phyloP scores from a whole-genome alignment of 2,113 vertebrate species.

The Uria aalge region DNA sequence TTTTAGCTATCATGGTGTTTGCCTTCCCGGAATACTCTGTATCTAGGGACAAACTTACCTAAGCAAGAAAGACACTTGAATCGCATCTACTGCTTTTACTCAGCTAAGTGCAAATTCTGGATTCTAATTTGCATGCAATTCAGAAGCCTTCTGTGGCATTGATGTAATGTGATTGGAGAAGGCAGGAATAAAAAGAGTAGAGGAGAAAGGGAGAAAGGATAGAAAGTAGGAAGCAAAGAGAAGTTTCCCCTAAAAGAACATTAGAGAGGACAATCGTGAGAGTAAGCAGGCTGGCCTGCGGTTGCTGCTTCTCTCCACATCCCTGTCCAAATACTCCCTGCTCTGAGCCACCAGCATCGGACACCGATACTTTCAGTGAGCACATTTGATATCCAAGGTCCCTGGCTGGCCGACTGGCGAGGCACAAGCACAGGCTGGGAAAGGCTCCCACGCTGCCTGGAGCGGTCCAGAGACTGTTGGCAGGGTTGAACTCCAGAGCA shows the following conservation, averaged over 20 bases:
- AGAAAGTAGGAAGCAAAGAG: not conserved
- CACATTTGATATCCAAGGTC: not conserved
- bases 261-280: not conserved
- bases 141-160: not conserved
- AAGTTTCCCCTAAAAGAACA: not conserved
- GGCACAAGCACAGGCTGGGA: not conserved
- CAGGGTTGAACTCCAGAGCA: not conserved
- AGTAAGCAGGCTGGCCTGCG: not conserved
- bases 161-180: not conserved
- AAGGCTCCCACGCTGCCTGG: not conserved
- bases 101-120: not conserved
- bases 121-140: not conserved
- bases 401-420: rapidly evolving
- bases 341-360: not conserved
- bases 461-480: not conserved
- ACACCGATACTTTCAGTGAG: not conserved
- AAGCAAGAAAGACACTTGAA: not conserved
- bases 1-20: not conserved
- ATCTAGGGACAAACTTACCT: not conserved
- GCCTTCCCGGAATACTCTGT: not conserved
- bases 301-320: not conserved
- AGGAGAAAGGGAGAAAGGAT: not conserved
- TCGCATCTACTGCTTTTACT: not conserved
- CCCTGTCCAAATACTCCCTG: not conserved
- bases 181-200: not conserved